These are phyloP conservation scores for Quadriops clusia DNA, from an alignment of 2,888 invertebrate genomes.

Conservation along the genomic window DNA sequence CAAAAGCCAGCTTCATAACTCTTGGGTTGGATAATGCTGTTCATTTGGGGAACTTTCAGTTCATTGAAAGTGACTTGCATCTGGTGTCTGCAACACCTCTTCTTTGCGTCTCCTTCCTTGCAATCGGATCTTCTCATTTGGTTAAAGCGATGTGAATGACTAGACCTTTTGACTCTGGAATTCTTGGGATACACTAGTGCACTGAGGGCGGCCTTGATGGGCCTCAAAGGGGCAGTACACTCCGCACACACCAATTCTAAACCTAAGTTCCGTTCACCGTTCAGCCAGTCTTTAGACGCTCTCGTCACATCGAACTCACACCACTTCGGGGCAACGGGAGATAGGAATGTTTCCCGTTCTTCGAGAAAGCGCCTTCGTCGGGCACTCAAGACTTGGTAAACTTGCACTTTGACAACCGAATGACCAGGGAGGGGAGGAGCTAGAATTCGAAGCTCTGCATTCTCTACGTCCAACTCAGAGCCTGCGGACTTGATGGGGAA, in stretches of 20 bases:
- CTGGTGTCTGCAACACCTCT: slow-evolving; percentile 52
- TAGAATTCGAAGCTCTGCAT: slow-evolving; percentile 38
- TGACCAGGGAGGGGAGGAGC: slow-evolving; percentile 23
- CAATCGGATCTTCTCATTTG: slow-evolving; percentile 42
- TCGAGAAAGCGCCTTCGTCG: slow-evolving; percentile 33
- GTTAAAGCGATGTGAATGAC: slow-evolving; percentile 24
- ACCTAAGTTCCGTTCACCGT: slow-evolving; percentile 38
- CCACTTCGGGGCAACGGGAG: slow-evolving; percentile 40
- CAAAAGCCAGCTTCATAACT: slow-evolving; percentile 60
- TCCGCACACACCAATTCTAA: slow-evolving; percentile 43
- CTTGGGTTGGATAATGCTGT: slow-evolving; percentile 52
- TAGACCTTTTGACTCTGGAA: slow-evolving; percentile 17
- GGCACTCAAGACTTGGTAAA: slow-evolving; percentile 34
- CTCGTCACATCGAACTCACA: slow-evolving; percentile 47
- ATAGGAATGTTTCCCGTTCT: slow-evolving; percentile 31
- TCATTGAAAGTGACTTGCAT: slow-evolving; percentile 55
- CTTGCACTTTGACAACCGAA: slow-evolving; percentile 24
- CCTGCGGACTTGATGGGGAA: slow-evolving; percentile 21
- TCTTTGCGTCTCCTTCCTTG: slow-evolving; percentile 31
- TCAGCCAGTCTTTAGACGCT: slow-evolving; percentile 39
- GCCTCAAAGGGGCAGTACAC: slow-evolving; percentile 34
- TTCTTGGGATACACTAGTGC: slow-evolving; percentile 28
- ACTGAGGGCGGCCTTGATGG: slow-evolving; percentile 29
- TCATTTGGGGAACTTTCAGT: slow-evolving; percentile 37
- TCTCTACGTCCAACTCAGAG: slow-evolving; percentile 30